Percentiles rank a stretch among this genome's conserved stretches.
Evolutionary conservation across 2,888 invertebrate species (phyloP).

Genomic region (Trachelus iudaicus): DNA sequence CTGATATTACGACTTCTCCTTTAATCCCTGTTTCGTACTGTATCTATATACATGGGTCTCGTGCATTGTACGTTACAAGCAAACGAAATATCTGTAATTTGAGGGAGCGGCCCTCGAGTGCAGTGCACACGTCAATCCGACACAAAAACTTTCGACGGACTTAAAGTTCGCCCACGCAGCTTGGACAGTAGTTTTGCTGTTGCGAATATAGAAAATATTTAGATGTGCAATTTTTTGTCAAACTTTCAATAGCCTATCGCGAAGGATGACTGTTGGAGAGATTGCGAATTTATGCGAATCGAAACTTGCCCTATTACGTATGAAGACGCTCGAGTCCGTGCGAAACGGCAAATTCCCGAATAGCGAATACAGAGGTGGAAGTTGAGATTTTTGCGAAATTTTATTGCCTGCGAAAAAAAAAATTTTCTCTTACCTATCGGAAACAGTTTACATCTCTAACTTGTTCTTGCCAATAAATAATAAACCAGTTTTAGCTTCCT

Average conservation of each 20-base stretch:
- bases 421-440: neutral
- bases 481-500: neutral
- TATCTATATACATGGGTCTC: conserved; percentile 9
- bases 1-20: neutral
- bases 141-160: conserved; percentile 32
- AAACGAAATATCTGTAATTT: conserved; percentile 32
- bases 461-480: neutral
- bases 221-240: conserved; percentile 31
- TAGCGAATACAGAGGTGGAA: neutral
- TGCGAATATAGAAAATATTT: conserved; percentile 33
- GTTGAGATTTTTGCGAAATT: neutral
- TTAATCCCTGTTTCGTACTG: neutral
- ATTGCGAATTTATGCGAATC: conserved; percentile 45
- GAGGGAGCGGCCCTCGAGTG: conserved; percentile 30
- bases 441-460: neutral
- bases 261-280: conserved; percentile 27
- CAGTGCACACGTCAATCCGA: conserved; percentile 32
- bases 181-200: neutral
- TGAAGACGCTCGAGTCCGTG: neutral
- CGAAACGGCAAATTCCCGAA: neutral
- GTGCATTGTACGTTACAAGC: conserved; percentile 20
- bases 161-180: conserved; percentile 2
- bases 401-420: too few relatives aligned
- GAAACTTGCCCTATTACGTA: conserved; percentile 31
- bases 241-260: conserved; percentile 13